Conservation (phyloP, 2,888 invertebrate genomes). For the Aplocera efformata region DNA sequence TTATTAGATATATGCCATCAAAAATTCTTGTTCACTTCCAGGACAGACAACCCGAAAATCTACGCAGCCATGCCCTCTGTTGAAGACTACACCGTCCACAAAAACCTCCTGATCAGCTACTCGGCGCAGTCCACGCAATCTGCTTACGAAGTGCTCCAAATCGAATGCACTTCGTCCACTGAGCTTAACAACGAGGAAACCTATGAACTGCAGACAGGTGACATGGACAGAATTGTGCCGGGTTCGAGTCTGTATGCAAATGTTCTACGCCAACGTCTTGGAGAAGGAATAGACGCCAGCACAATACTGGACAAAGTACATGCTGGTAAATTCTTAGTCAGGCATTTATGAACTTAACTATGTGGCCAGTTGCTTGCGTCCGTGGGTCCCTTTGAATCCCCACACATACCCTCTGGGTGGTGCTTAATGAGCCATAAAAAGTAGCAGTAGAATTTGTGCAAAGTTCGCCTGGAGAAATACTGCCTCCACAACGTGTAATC, state of each 20-base stretch:
- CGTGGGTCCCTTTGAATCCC: no score
- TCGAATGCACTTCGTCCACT: constrained; percentile 59
- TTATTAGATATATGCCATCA: no score
- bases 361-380: no score
- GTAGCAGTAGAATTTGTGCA: no score
- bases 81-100: constrained; percentile 58
- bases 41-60: constrained; percentile 50
- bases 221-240: constrained; percentile 53
- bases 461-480: no score
- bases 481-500: no score
- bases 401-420: no score
- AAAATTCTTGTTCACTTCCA: no score
- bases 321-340: constrained; percentile 55
- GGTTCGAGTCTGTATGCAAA: constrained; percentile 65
- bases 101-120: constrained; percentile 64
- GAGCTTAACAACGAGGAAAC: constrained; percentile 44
- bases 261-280: constrained; percentile 60
- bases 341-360: no score
- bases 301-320: constrained; percentile 70
- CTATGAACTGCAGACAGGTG: constrained; percentile 57
- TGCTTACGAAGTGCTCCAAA: constrained; percentile 66
- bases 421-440: no score
- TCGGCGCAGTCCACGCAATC: constrained; percentile 58
- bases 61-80: constrained; percentile 45
- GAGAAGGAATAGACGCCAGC: constrained; percentile 61